phyloP scores from a whole-genome alignment of 2,888 invertebrate genomes.

The Cacoxenus indagator region DNA sequence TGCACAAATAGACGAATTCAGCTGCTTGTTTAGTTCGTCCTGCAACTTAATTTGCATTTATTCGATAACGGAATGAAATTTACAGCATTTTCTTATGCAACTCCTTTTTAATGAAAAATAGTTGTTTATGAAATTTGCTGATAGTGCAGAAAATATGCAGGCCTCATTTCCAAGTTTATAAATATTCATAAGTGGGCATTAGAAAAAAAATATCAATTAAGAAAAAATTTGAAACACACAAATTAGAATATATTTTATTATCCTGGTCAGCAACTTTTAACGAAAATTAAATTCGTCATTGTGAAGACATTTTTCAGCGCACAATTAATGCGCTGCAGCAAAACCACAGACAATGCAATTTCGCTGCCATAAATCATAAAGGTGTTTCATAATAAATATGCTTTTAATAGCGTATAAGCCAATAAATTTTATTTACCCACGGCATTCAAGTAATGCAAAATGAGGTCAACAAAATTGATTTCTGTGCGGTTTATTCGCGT shows the following conservation, averaged over 20 bases:
- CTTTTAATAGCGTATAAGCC: background rate
- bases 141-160: slow-evolving; percentile 4
- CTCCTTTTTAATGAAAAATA: background rate
- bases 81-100: no score
- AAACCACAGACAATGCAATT: background rate
- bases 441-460: background rate
- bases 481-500: no score
- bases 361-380: background rate
- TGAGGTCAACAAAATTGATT: background rate
- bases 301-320: no score
- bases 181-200: slow-evolving; percentile 1
- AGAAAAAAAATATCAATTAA: no score
- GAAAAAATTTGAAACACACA: no score
- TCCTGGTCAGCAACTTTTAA: no score
- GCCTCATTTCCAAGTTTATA: background rate
- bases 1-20: background rate
- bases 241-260: background rate
- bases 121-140: background rate
- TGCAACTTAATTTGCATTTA: background rate
- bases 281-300: no score
- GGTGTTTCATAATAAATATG: background rate
- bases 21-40: background rate
- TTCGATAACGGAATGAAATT: background rate
- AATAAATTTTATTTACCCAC: background rate
- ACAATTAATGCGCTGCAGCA: background rate